Evolutionary conservation across 2,888 invertebrate genomes (phyloP), one percentile per base, ranked within the genome.

Genomic region (Lasioglossum morio): DNA sequence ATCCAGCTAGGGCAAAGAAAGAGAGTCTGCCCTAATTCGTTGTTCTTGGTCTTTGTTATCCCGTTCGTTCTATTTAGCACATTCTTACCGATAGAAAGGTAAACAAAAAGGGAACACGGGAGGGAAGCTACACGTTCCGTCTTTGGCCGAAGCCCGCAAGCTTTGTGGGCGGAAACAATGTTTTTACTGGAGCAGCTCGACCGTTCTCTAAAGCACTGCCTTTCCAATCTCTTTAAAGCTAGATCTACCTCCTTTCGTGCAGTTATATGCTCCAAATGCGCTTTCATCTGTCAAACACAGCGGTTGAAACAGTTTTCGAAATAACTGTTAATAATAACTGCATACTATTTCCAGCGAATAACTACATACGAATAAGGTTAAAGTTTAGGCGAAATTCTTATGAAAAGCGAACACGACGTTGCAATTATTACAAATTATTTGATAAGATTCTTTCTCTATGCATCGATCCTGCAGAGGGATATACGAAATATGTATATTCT

Each of bases 91-190:
- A 85, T 81, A 81, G 75, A 34, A 74, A 72, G 57, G 70, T 43
- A 72, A 81, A 78, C 43, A 79, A 72, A 69, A 85, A 75, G 60
- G 40, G 73, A 66, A 69, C 40, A 60, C 4, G 4, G 43, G 43
- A 43, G 37, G 34, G 23, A 16, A 73, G 30, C 74, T 48, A 27
- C 74, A 57, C 69, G 74, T 72, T 75, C 63, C 70, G 72, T 72
- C 72, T 86, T 85, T 81, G 81, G 75, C 81, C 37, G 34, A 16
- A 60, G 27, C 75, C 34, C 77, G 70, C 72, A 40, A 53, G 75
- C 81, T 86, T 81, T 81, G 70, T 72, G 57, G 79, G 40, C 60
- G 77, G 81, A 60, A 81, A 81, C 81, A 85, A 81, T 85, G 85
- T 85, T 79, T 84, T 70, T 74, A 48, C 63, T 40, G 70, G 14